Percentiles rank a stretch among this genome's conserved stretches.
Conservation (phyloP, 2,888 invertebrate species). For the Drosophila multiciliata region DNA sequence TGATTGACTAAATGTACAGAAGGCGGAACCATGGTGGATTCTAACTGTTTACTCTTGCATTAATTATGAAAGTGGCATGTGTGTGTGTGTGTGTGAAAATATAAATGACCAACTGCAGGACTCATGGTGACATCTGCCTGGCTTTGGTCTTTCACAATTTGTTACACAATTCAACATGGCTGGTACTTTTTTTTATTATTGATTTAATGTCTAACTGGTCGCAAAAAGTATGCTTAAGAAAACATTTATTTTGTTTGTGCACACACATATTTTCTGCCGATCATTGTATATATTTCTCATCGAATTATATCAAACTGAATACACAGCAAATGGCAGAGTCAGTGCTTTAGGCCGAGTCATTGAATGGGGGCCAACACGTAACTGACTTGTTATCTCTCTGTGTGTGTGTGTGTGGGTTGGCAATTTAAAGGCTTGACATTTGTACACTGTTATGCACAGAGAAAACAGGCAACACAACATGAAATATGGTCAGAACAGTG, state of each 20-base stretch:
- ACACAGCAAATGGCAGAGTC: constrained; percentile 58
- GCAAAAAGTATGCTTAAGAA: constrained; percentile 21
- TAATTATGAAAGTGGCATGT: constrained; percentile 55
- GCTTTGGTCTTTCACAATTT: constrained; percentile 43
- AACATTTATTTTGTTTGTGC: background rate
- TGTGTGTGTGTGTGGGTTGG: constrained; percentile 20
- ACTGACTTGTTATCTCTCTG: constrained; percentile 59
- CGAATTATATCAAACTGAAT: constrained; percentile 68
- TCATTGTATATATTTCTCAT: constrained; percentile 52
- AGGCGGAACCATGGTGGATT: constrained; percentile 17
- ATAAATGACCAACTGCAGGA: constrained; percentile 31
- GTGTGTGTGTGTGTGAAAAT: constrained; percentile 5
- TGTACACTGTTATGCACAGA: constrained; percentile 41
- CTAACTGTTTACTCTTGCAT: constrained; percentile 58
- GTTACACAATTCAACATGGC: constrained; percentile 48
- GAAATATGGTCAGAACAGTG: constrained; percentile 50
- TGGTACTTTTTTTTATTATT: constrained; percentile 24
- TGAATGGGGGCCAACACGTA: constrained; percentile 50
- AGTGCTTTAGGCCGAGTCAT: constrained; percentile 11
- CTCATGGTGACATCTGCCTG: constrained; percentile 32
- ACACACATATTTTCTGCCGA: constrained; percentile 13
- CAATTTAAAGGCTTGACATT: constrained; percentile 66
- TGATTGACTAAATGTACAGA: constrained; percentile 62
- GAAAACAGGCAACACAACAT: constrained; percentile 31
- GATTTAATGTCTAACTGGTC: constrained; percentile 26